A percentile compares a stretch with the other conserved stretches of the same genome.
phyloP scores from a whole-genome alignment of 2,113 vertebrate species.

The Anarhynchus alexandrinus region DNA sequence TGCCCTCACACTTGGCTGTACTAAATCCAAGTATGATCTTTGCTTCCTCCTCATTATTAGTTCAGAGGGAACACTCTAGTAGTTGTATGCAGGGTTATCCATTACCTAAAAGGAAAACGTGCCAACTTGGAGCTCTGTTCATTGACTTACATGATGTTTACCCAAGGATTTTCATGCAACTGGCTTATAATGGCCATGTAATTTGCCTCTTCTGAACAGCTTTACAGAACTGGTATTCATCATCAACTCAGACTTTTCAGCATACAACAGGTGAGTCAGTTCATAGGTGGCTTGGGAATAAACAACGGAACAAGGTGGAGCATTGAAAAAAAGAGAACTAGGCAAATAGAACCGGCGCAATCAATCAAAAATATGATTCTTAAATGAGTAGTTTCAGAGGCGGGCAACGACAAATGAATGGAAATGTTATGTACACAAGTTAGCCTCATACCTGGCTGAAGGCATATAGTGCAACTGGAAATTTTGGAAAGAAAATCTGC shows the following conservation, averaged over 20 bases:
- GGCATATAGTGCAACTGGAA: background rate
- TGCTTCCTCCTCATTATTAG: slow-evolving; percentile 69
- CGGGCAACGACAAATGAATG: background rate
- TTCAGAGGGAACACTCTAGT: slow-evolving; percentile 64
- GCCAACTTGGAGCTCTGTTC: slow-evolving; percentile 58
- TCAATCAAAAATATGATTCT: slow-evolving; percentile 55
- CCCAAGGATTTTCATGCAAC: slow-evolving; percentile 66
- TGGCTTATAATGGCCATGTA: slow-evolving; percentile 63
- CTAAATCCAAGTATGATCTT: slow-evolving; percentile 71
- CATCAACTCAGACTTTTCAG: slow-evolving; percentile 37
- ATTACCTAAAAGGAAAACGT: slow-evolving; percentile 66
- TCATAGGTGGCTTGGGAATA: slow-evolving; percentile 54
- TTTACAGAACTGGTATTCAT: slow-evolving; percentile 53
- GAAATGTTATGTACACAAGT: slow-evolving; percentile 36
- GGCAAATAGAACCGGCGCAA: background rate
- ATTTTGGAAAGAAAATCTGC: slow-evolving; percentile 14
- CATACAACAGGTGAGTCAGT: slow-evolving; percentile 61
- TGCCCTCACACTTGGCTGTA: slow-evolving; percentile 71
- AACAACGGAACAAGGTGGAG: slow-evolving; percentile 32
- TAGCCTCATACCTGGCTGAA: slow-evolving; percentile 20
- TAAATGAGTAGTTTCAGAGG: slow-evolving; percentile 22
- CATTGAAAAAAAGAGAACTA: background rate
- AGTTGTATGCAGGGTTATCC: slow-evolving; percentile 57
- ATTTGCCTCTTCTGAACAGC: slow-evolving; percentile 56
- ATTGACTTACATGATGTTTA: slow-evolving; percentile 68